Evolutionary conservation across 2,888 invertebrate species (phyloP), one percentile per base, ranked within the genome.

Genomic region (Liposcelis brunnea): DNA sequence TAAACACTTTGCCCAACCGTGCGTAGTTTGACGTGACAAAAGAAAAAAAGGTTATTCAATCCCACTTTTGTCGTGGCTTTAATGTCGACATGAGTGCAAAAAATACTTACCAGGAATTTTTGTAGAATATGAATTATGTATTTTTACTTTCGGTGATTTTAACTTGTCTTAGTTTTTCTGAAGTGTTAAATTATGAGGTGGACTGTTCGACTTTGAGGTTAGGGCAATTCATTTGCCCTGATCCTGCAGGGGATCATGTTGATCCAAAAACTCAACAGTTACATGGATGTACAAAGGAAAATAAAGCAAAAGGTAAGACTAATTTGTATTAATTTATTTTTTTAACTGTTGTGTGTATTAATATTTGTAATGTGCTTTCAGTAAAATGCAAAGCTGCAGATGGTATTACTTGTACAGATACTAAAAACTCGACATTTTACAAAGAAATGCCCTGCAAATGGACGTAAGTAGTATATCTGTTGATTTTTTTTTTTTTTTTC

Each of bases 191-290:
- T 35, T 40, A 40, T 45, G 55, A 63, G 49, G 68, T 76, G 26
- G 79, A 84, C 57, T 86, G 86, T 59, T 77, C 65, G 55, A 76
- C 72, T 42, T 62, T 87, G 53, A 67, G 78, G 53, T 68, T 83
- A 67, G 86, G 86, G 0, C 86, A 87, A 56, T 87, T 72, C 55
- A 70, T 85, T 49, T 90, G 89, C 58, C 85, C 84, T 1, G 79
- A 85, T 67, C 83, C 85, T 5, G 68, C 67, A 52, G 74, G 75
- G 54, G 77, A 82, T 55, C 64, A 65, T 47, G 87, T 94, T 55
- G 90, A 94, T 61, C 74, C 77, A 0, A 75, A 79, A 56, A 94
- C 94, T 1, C 94, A 95, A 61, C 90, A 93, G 59, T 77, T 82
- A 31, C 66, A 64, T 52, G 85, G 83, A 47, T 93, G 93, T 60